phyloP scores from a whole-genome alignment of 2,797 vertebrate genomes.

The Furcifer pardalis region DNA sequence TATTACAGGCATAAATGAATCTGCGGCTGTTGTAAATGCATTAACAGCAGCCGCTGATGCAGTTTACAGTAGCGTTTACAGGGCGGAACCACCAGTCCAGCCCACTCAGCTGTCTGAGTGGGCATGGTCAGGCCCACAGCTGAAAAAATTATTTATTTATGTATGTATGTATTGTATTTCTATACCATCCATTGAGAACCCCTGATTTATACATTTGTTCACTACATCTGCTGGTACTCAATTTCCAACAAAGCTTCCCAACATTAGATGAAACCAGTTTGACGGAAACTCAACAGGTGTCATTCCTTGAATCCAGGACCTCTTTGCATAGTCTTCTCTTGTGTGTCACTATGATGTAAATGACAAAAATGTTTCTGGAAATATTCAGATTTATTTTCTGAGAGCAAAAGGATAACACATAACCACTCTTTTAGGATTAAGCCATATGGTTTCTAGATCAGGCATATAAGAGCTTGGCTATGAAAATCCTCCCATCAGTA shows the following conservation, averaged over 20 bases:
- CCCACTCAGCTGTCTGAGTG: too few relatives aligned
- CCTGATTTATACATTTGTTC: too few relatives aligned
- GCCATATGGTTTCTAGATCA: not conserved
- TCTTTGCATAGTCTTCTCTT: not conserved
- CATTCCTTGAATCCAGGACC: not conserved
- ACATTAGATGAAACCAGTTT: not conserved
- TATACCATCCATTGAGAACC: too few relatives aligned
- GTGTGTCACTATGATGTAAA: not conserved
- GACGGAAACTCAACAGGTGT: not conserved
- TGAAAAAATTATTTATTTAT: too few relatives aligned
- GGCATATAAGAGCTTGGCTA: not conserved
- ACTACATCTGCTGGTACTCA: too few relatives aligned
- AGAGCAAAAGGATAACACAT: not conserved
- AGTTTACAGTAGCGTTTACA: too few relatives aligned
- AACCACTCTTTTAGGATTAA: not conserved
- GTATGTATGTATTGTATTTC: too few relatives aligned
- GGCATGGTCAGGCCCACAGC: too few relatives aligned
- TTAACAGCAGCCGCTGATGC: too few relatives aligned
- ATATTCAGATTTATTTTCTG: not conserved
- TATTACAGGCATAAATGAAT: too few relatives aligned
- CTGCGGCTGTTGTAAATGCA: too few relatives aligned
- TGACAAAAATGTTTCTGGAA: not conserved
- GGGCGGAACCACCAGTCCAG: too few relatives aligned
- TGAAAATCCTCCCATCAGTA: not conserved
- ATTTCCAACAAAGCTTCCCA: not conserved